These are phyloP conservation scores for Hydrozoanthus gracilis DNA, from an alignment of 92 coral and sea anemone genomes.

Conservation along the genomic window DNA sequence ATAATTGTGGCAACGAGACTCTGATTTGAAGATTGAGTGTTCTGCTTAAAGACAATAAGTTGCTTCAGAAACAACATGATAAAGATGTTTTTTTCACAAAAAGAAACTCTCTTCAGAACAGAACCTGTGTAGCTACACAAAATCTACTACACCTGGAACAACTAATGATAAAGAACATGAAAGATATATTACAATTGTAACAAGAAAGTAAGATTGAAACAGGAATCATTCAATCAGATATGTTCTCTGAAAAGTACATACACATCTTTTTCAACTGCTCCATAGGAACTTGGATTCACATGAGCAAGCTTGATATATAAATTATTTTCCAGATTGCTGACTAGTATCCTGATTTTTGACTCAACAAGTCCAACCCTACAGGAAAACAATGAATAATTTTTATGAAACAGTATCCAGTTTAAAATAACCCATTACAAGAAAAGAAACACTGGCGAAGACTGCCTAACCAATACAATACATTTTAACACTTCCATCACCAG, in stretches of 20 bases:
- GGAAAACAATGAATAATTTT: too few relatives aligned
- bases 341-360: conserved; percentile 86
- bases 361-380: conserved; percentile 95
- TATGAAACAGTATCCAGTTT: neutral
- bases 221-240: neutral
- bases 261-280: conserved; percentile 80
- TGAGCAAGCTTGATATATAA: conserved; percentile 80
- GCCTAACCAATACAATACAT: too few relatives aligned
- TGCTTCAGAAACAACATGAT: too few relatives aligned
- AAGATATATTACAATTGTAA: neutral
- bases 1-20: too few relatives aligned
- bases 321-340: conserved; percentile 77
- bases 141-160: too few relatives aligned
- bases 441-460: neutral
- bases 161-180: too few relatives aligned
- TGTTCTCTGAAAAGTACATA: conserved; percentile 36
- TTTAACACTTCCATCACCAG: too few relatives aligned
- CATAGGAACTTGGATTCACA: conserved; percentile 85
- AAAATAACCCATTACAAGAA: neutral
- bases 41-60: too few relatives aligned
- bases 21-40: too few relatives aligned
- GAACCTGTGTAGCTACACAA: too few relatives aligned
- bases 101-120: too few relatives aligned
- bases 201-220: neutral
- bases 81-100: too few relatives aligned